Base-by-base conservation (phyloP, 92 coral and sea anemone species). In the Umimayanthus kanabou region DNA sequence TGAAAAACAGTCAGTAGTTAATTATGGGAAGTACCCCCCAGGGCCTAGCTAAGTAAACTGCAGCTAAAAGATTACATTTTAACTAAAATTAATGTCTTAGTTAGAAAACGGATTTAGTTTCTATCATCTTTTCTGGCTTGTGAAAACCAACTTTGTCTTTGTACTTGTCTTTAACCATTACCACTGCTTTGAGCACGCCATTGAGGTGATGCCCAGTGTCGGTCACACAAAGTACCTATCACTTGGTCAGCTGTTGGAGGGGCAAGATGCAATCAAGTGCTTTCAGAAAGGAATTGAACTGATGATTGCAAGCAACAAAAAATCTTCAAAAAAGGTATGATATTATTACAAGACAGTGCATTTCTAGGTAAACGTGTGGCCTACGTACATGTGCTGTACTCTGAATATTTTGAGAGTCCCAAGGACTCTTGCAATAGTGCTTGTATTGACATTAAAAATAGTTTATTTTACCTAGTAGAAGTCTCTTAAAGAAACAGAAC, bases 261-360 rank as follows among this genome's bases (percentile, higher is more conserved):
- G 98, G 49, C 93, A 97, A 50, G 97, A 90, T 42, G 96, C 99
- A 66, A 94, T 93, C 28, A 78, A 88, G 83, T 92, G 91, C 79
- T 97, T 93, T 50, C 89, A 94, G 53, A 97, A 94, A 83, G 99
- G 98, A 80, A 95, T 97, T 77, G 93, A 97, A 73, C 40, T 97
- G 23, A 97, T 97, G 99, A 64, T 93, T 18, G 66, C 92, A 22
- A 89, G 88, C 82, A 85, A 80, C 81, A 85, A 91, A 4, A 58
- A 88, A 28, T 33, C 72, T 73, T 76, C 83, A 3, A 53, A 53
- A 53, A 53, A 53, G 58, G 58, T 53, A 53, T 53, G 58, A 13
- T 53, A 2, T 11, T 18, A 53, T 53, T 53, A 53, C 20, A 15
- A 53, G 0, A 2, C 37, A 33, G 37, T 33, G 37, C 37, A 33